phyloP scores from a whole-genome alignment of 2,113 vertebrate genomes.

The Notechis scutatus region DNA sequence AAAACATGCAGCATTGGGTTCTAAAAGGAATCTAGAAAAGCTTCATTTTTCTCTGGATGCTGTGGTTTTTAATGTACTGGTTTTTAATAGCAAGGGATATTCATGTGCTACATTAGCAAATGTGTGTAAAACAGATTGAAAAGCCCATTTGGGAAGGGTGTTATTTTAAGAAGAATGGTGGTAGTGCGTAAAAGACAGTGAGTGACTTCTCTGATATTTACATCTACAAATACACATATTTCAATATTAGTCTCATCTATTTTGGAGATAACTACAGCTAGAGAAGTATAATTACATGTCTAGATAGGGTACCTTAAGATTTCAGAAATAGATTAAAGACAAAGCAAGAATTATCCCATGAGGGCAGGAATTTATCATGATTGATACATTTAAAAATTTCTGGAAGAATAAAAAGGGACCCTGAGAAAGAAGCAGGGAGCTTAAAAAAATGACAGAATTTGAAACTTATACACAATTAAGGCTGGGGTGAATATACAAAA shows the following conservation, averaged over 20 bases:
- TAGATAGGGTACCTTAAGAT: neutral
- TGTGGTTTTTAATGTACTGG: neutral
- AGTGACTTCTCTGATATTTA: neutral
- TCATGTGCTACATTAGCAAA: neutral
- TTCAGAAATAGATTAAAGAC: neutral
- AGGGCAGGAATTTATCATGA: neutral
- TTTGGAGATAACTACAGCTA: neutral
- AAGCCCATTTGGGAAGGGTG: neutral
- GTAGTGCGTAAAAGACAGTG: neutral
- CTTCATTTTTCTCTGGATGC: neutral
- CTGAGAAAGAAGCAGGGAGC: neutral
- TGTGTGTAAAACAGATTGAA: neutral
- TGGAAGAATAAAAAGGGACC: neutral
- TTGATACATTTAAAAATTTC: neutral
- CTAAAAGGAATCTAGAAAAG: neutral
- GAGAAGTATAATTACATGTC: neutral
- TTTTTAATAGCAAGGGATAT: neutral
- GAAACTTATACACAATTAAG: neutral
- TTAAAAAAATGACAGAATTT: neutral
- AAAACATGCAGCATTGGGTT: neutral
- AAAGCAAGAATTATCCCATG: neutral
- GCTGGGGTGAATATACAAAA: neutral
- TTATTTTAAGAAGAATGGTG: neutral
- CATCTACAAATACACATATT: neutral
- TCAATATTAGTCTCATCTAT: neutral